phyloP scores from a whole-genome alignment of 1,140 invertebrate species.

The Rhyzopertha dominica region DNA sequence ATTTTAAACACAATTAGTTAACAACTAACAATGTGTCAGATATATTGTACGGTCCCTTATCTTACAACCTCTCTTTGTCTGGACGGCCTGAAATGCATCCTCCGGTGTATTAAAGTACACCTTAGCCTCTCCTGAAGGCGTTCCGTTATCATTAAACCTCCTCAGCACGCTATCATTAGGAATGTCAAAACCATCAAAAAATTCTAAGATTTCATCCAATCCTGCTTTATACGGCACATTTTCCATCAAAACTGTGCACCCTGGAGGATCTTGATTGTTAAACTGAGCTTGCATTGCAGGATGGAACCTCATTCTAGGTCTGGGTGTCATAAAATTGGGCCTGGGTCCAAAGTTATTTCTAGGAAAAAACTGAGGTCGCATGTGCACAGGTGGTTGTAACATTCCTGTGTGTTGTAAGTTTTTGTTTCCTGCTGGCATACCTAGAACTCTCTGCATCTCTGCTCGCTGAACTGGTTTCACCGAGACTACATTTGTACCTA shows the following conservation, averaged over 20 bases:
- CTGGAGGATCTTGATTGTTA: slow-evolving; percentile 63
- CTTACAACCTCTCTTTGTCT: slow-evolving; percentile 52
- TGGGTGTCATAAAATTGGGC: too few relatives aligned
- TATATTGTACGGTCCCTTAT: slow-evolving; percentile 55
- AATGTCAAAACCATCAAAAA: slow-evolving; percentile 73
- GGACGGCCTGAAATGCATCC: slow-evolving; percentile 70
- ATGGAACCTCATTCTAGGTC: too few relatives aligned
- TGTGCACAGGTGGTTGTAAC: too few relatives aligned
- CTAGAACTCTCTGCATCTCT: slow-evolving; percentile 46
- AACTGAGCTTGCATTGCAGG: too few relatives aligned
- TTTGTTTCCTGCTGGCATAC: too few relatives aligned
- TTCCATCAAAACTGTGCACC: slow-evolving; percentile 75
- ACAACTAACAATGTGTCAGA: too few relatives aligned
- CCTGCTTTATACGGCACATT: slow-evolving; percentile 83
- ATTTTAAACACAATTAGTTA: too few relatives aligned
- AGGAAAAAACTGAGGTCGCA: slow-evolving; percentile 17
- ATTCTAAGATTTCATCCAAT: slow-evolving; percentile 81
- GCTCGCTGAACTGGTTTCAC: slow-evolving; percentile 61
- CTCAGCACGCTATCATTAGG: slow-evolving; percentile 72
- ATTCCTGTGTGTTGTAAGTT: too few relatives aligned
- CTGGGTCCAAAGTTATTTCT: slow-evolving; percentile 15
- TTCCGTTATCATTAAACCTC: slow-evolving; percentile 76
- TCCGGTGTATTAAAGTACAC: slow-evolving; percentile 71
- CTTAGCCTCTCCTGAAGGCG: slow-evolving; percentile 83
- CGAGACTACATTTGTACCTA: slow-evolving; percentile 61